These are phyloP conservation scores for Pycnomerus fuliginosus DNA, from an alignment of 2,888 invertebrate species.

Conservation along the genomic window DNA sequence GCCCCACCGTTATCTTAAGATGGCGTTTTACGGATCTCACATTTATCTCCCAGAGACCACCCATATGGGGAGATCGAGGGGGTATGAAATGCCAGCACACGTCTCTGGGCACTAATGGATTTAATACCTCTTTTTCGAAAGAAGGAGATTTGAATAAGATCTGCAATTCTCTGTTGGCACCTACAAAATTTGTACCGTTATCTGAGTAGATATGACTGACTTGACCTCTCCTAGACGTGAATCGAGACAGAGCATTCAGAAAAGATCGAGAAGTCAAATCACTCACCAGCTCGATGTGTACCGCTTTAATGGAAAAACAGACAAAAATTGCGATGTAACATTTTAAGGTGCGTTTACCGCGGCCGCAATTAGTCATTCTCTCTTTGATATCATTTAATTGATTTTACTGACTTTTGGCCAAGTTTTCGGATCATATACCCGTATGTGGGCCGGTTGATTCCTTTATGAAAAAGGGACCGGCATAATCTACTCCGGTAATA, in stretches of 20 bases:
- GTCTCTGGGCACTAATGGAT: neutral
- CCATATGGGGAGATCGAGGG: no score
- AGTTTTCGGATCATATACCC: no score
- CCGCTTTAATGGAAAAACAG: slow-evolving; percentile 5
- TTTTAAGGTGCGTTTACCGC: neutral
- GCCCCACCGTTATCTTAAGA: no score
- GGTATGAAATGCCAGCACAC: slow-evolving; percentile 3
- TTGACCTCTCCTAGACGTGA: slow-evolving; percentile 31
- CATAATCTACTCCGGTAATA: neutral
- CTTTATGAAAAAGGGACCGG: neutral
- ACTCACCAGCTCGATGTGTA: slow-evolving; percentile 12
- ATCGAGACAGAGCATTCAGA: slow-evolving; percentile 29
- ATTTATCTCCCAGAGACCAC: no score
- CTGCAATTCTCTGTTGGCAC: slow-evolving; percentile 23
- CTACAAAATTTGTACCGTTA: slow-evolving; percentile 35
- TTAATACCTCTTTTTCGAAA: neutral
- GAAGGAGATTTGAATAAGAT: neutral
- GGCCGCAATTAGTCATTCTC: no score
- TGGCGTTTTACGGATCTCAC: no score
- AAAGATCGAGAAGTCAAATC: slow-evolving; percentile 27
- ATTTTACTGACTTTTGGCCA: no score
- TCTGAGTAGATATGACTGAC: slow-evolving; percentile 29
- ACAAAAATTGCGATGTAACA: neutral
- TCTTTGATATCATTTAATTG: no score
- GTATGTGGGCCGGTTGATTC: neutral